Evolutionary conservation across 1,140 invertebrate genomes (phyloP).

Genomic region (Leptestheria dahalacensis): DNA sequence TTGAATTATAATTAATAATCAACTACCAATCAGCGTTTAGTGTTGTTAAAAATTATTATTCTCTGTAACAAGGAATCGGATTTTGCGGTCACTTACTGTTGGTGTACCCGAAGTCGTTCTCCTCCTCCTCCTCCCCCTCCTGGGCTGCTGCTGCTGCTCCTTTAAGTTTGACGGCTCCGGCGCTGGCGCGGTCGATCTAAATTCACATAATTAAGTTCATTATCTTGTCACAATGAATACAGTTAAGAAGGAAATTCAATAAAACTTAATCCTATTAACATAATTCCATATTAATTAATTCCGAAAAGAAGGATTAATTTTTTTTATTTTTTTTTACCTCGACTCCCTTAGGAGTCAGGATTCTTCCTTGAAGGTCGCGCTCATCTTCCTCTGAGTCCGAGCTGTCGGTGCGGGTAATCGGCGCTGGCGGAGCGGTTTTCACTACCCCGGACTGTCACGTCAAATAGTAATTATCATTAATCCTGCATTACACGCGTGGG

Average conservation of each 20-base stretch:
- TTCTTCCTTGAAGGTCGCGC: constrained; percentile 57
- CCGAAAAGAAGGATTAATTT: no score
- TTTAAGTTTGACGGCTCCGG: constrained; percentile 59
- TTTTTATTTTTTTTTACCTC: no score
- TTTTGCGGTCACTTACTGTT: constrained; percentile 48
- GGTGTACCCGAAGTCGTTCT: constrained; percentile 86
- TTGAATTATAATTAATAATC: neutral
- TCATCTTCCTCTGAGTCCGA: constrained; percentile 48
- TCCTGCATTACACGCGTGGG: no score
- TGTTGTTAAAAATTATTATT: neutral
- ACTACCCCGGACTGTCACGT: neutral
- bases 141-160: constrained; percentile 45
- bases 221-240: no score
- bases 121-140: constrained; percentile 58
- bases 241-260: no score
- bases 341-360: constrained; percentile 52
- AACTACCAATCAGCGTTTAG: no score
- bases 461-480: no score
- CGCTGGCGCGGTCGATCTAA: constrained; percentile 75
- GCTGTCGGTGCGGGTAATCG: constrained; percentile 23
- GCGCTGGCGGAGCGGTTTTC: constrained; percentile 7
- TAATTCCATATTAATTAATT: no score
- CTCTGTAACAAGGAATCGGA: neutral
- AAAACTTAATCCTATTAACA: no score
- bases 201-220: constrained; percentile 18